A percentile compares a stretch with the other conserved stretches of the same genome.
These are phyloP conservation scores for Zoroaster sp. DNA, from an alignment of 53 echinoderm and acorn worm species.

Conservation along the genomic window DNA sequence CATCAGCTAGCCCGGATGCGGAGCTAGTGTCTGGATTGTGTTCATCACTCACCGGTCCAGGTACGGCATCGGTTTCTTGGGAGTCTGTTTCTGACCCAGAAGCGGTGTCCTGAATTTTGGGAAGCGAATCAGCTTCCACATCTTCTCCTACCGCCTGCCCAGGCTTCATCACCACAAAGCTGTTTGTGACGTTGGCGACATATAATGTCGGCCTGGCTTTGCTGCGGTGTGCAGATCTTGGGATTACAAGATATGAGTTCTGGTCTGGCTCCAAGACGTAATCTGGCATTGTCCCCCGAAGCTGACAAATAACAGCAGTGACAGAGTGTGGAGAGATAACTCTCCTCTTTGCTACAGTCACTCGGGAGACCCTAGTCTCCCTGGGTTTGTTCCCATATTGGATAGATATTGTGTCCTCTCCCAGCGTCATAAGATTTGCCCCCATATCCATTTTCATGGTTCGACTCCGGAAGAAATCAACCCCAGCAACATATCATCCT, in stretches of 20 bases:
- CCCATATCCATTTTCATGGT: not conserved
- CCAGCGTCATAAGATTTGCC: constrained; percentile 1
- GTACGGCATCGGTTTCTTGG: not conserved
- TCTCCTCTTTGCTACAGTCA: constrained; percentile 17
- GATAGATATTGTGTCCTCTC: constrained; percentile 16
- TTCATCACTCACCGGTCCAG: not conserved
- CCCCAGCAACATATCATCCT: too few relatives aligned
- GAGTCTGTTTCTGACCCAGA: not conserved
- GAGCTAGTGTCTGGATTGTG: not conserved
- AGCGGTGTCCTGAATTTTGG: not conserved
- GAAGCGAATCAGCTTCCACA: not conserved
- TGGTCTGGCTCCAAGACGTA: too few relatives aligned
- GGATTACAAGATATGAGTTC: not conserved
- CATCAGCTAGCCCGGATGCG: too few relatives aligned
- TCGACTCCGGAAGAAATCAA: too few relatives aligned
- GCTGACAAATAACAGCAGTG: not conserved
- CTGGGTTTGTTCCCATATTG: not conserved
- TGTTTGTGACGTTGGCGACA: constrained; percentile 5
- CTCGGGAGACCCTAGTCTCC: not conserved
- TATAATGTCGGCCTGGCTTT: not conserved
- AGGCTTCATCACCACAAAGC: constrained; percentile 22
- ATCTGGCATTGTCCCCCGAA: too few relatives aligned
- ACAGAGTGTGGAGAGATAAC: constrained; percentile 9
- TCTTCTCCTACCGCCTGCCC: constrained; percentile 12
- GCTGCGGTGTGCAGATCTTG: constrained; percentile 7